Evolutionary conservation across 2,113 vertebrate species (phyloP), one percentile per base, ranked within the genome.

Genomic region (Zootoca vivipara): DNA sequence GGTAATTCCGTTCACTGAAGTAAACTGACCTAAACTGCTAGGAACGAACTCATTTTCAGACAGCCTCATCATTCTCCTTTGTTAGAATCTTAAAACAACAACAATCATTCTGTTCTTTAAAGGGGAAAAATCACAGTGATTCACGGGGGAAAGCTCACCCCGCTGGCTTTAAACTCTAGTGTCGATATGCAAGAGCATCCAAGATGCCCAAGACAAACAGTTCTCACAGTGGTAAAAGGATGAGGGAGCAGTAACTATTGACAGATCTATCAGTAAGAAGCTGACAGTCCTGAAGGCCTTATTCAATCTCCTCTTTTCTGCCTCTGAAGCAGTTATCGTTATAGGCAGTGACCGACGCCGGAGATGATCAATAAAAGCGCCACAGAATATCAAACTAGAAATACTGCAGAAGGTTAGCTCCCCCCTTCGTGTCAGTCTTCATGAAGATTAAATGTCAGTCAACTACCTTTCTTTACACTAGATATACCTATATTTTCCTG

Each of bases 351-450:
- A 92, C 0, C 0, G 81, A 86, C 0, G 0, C 2, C 72, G 89
- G n/a, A 33, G 46, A n/a, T 88, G 89, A 93, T 94, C 91, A 92
- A 95, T 91, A 91, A 82, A 62, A 93, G 64, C 5, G 2, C 33
- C 81, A 90, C 3, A 28, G 93, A 95, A 92, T 35, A 87, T 75
- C 64, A 89, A 52, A 28, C 74, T 89, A 24, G 81, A 94, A 89
- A 89, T 82, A 85, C 69, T 70, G 42, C 1, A 10, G 70, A 84
- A 88, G 77, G 38, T 78, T 82, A 89, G 30, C 73, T 92, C 9
- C 22, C 90, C 74, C 85, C 87, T 95, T 79, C 40, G 82, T 89
- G 90, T 86, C 84, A 86, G 83, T 58, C 85, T 65, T 75, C 77
- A 78, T 40, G 87, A 90, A 87, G 92, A 90, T 9, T 56, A 88